Percentiles rank a stretch among this genome's conserved stretches.
These are phyloP conservation scores for Holothuria scabra DNA, from an alignment of 53 echinoderm and acorn worm species.

Conservation along the genomic window DNA sequence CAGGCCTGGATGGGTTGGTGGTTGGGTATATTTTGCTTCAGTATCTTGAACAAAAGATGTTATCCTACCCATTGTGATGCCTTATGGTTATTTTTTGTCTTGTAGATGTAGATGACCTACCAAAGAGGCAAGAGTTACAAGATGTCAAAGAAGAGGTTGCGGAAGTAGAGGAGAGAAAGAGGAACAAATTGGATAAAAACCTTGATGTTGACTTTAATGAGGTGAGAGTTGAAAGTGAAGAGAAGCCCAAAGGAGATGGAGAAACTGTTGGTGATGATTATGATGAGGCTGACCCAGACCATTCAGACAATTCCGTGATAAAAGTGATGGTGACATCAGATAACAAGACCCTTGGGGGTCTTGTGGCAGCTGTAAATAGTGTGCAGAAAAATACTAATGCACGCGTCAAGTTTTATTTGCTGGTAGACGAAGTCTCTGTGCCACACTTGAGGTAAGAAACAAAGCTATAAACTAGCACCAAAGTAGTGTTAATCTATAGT, in stretches of 20 bases:
- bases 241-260: neutral
- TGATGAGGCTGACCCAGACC: neutral
- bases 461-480: neutral
- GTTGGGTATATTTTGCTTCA: too few species aligned
- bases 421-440: constrained; percentile 73
- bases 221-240: neutral
- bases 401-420: constrained; percentile 82
- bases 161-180: neutral
- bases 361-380: constrained; percentile 88
- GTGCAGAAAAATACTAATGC: constrained; percentile 71
- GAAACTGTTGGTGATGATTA: neutral
- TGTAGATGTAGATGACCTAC: too few species aligned
- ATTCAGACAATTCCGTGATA: constrained; percentile 36
- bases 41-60: too few species aligned
- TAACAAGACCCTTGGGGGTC: constrained; percentile 74
- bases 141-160: neutral
- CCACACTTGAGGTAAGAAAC: constrained; percentile 74
- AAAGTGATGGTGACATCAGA: constrained; percentile 88
- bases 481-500: too few species aligned
- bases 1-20: too few species aligned
- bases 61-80: too few species aligned
- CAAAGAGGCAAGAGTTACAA: neutral
- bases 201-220: neutral
- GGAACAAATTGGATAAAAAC: neutral
- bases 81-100: too few species aligned